Percentiles rank a stretch among this genome's conserved stretches.
These are phyloP conservation scores for Venustaconcha ellipsiformis DNA, from an alignment of 1,140 invertebrate genomes.

Conservation along the genomic window DNA sequence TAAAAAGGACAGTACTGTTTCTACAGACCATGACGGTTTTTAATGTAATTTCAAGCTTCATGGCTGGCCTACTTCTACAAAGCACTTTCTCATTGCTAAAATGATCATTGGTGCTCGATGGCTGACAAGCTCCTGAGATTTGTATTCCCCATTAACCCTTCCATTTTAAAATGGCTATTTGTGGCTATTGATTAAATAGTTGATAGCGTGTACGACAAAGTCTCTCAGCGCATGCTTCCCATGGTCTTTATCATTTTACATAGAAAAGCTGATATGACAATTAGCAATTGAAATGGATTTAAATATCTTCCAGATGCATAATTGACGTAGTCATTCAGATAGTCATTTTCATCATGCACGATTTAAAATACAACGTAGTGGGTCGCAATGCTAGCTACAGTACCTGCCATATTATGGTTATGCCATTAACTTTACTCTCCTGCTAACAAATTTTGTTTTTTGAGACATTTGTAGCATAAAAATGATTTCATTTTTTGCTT, in stretches of 20 bases:
- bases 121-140: background rate
- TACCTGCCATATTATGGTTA: background rate
- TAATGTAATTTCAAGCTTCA: slow-evolving; percentile 15
- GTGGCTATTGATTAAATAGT: background rate
- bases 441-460: too few relatives aligned
- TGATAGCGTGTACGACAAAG: background rate
- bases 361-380: slow-evolving; percentile 10
- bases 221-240: background rate
- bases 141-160: background rate
- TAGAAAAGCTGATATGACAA: slow-evolving; percentile 8
- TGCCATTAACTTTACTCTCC: background rate
- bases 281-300: background rate
- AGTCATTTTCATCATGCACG: background rate
- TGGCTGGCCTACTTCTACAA: background rate
- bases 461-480: too few relatives aligned
- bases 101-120: slow-evolving; percentile 5
- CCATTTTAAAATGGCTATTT: background rate
- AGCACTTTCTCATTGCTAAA: slow-evolving; percentile 16
- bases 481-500: too few relatives aligned
- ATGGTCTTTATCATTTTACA: slow-evolving; percentile 5
- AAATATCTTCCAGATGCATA: background rate
- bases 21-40: slow-evolving; percentile 3
- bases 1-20: slow-evolving; percentile 2
- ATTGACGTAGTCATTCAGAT: background rate
- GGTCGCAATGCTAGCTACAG: background rate